Percentiles rank a stretch among this genome's conserved stretches.
These are phyloP conservation scores for Leptopilina syphax DNA, from an alignment of 2,888 invertebrate species.

Conservation along the genomic window DNA sequence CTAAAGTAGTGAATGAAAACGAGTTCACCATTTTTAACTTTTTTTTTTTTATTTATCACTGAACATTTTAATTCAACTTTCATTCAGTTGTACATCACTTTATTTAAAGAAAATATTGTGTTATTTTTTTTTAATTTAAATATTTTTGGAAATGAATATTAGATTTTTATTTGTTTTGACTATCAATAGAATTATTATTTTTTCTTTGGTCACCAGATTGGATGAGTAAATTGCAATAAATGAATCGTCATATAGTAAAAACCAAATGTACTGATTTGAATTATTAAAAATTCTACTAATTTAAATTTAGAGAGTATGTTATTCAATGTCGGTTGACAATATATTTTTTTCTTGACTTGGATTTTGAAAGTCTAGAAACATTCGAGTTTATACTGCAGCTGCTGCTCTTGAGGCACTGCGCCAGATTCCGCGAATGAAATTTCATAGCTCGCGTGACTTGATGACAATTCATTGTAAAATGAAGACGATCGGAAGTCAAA, in stretches of 20 bases:
- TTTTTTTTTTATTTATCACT: not conserved
- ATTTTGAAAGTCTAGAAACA: slow-evolving; percentile 20
- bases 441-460: slow-evolving; percentile 21
- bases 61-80: not conserved
- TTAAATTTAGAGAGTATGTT: too few species aligned
- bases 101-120: too few species aligned
- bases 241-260: too few species aligned
- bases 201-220: too few species aligned
- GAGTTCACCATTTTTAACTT: not conserved
- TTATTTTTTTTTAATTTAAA: too few species aligned
- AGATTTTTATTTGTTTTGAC: too few species aligned
- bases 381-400: slow-evolving; percentile 11
- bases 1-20: not conserved
- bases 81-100: not conserved
- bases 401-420: slow-evolving; percentile 13
- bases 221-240: too few species aligned
- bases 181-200: too few species aligned
- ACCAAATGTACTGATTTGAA: too few species aligned
- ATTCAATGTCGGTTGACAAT: too few species aligned
- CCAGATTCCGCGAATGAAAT: slow-evolving; percentile 24
- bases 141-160: too few species aligned
- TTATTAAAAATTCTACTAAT: too few species aligned
- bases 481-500: slow-evolving; percentile 7
- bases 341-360: not conserved
- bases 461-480: slow-evolving; percentile 32